Evolutionary conservation across 2,888 invertebrate species (phyloP).

Genomic region (Gari tellinella): DNA sequence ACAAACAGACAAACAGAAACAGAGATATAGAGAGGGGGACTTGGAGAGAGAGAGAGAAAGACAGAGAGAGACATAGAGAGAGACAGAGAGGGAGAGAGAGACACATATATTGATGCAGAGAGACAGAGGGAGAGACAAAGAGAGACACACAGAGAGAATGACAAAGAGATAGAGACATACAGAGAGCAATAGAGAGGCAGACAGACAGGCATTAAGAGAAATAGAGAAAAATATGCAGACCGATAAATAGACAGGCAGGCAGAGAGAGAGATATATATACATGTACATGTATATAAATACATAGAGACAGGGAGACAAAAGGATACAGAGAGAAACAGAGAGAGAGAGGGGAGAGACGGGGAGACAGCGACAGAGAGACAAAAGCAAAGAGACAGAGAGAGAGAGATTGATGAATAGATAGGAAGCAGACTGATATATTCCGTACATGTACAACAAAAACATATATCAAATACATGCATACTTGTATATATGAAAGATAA

Average conservation of each 20-base stretch:
- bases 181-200: too few species aligned
- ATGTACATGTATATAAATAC: neutral
- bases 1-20: slow-evolving; percentile 20
- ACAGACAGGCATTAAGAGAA: slow-evolving; percentile 24
- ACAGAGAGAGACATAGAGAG: slow-evolving; percentile 1
- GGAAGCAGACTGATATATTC: too few species aligned
- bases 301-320: slow-evolving; percentile 6
- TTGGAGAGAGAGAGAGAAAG: slow-evolving; percentile 23
- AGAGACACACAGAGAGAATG: too few species aligned
- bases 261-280: neutral
- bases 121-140: too few species aligned
- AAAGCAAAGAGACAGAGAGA: too few species aligned
- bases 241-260: neutral
- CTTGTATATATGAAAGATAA: too few species aligned
- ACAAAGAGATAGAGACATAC: too few species aligned
- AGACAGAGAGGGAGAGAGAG: slow-evolving; percentile 16
- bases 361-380: slow-evolving; percentile 6
- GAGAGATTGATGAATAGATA: too few species aligned
- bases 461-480: too few species aligned
- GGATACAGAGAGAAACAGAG: neutral
- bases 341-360: neutral
- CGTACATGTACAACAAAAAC: too few species aligned
- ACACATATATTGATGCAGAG: too few species aligned
- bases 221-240: slow-evolving; percentile 17
- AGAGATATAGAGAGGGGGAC: neutral